Base-by-base conservation (phyloP, 1,140 invertebrate genomes). In the Bicyclus anynana region DNA sequence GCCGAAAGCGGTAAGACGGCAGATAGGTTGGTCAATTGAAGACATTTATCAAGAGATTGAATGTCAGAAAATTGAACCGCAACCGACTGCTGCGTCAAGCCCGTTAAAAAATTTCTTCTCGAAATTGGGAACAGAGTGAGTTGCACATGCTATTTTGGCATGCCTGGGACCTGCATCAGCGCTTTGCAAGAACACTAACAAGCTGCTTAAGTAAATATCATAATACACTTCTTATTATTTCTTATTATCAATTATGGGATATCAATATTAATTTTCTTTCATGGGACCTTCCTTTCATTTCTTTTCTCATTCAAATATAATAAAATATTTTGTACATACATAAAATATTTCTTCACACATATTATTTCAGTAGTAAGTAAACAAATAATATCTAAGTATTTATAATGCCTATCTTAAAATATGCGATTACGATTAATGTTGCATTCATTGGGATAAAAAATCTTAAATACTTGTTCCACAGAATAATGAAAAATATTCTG, bases 41-140 rank as follows among this genome's bases (percentile, higher is more conserved):
- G 84, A 88, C 63, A 86, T 88, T 56, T 88, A 88, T 61, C 85
- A 88, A 69, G 85, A 88, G 62, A 88, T 86, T 69, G 81, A 84
- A 49, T 86, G 78, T 52, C 80, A 74, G 67, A 80, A 74, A 63
- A 51, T 80, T 52, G 81, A 88, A 52, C 71, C 75, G 5, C 80
- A 82, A 64, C 64, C 77, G 52, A 79, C 78, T 26, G 72, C 78
- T 18, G 80, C 75, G 16, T 73, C 83, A 18, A 86, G 84, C 69
- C 83, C 83, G 12, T 63, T 84, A 64, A 87, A 84, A 74, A 79
- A 75, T 62, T 82, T 86, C 63, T 81, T 82, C 72, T 76, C 80
- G 12, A 84, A 78, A 73, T 71, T 84, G 55, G 80, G 80, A 56
- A 88, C 82, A 77, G 85, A 85, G 85, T 88, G 85, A 86, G 83